A percentile compares a stretch with the other conserved stretches of the same genome.
Conservation (phyloP, 2,797 vertebrate genomes). For the Muscicapa striata region DNA sequence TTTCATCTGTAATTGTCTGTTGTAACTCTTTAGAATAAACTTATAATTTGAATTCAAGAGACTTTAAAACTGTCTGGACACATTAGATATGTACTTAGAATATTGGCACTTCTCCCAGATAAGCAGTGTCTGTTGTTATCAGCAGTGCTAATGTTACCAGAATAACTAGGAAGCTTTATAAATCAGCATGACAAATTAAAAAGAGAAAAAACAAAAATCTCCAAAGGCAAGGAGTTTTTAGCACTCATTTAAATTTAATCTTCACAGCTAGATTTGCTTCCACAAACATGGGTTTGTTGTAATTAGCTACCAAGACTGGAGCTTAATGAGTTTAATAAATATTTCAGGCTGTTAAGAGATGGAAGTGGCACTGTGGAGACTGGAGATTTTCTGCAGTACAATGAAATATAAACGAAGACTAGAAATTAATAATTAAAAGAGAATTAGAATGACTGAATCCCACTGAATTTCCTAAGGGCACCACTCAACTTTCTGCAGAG, state of each 20-base stretch:
- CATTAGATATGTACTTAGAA: constrained; percentile 60
- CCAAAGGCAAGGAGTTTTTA: constrained; percentile 44
- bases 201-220: constrained; percentile 61
- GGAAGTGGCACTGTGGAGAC: constrained; percentile 2
- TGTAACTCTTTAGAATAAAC: constrained; percentile 39
- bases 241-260: constrained; percentile 59
- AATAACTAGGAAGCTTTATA: constrained; percentile 54
- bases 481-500: not conserved
- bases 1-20: constrained; percentile 26
- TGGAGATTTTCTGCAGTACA: constrained; percentile 10
- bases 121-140: constrained; percentile 65
- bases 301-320: constrained; percentile 63
- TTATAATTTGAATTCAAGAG: constrained; percentile 52
- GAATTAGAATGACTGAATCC: constrained; percentile 2
- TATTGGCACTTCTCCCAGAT: constrained; percentile 51
- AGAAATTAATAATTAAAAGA: constrained; percentile 51
- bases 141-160: constrained; percentile 50
- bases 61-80: constrained; percentile 61
- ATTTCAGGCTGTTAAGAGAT: constrained; percentile 40
- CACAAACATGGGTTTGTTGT: constrained; percentile 52
- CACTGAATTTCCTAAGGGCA: constrained; percentile 8
- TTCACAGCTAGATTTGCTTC: constrained; percentile 58
- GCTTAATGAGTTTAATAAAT: constrained; percentile 67
- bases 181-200: constrained; percentile 69
- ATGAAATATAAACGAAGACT: constrained; percentile 18